Conservation (phyloP, 2,797 vertebrate genomes). For the Notamacropus eugenii region DNA sequence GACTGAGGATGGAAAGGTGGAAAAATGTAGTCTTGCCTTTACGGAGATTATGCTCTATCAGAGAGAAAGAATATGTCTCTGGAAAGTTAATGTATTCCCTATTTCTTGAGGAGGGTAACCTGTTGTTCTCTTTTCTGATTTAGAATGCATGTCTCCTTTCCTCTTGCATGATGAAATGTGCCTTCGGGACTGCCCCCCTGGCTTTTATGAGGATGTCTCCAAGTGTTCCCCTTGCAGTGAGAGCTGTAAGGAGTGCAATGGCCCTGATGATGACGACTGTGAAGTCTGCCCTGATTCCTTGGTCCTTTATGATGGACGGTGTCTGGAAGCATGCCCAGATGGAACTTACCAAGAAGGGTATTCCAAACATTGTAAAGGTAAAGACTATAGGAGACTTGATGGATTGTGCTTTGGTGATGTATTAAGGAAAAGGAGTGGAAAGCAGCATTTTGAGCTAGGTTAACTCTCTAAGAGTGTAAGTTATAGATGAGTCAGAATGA, state of each 20-base stretch:
- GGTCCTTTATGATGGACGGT: conserved; percentile 86
- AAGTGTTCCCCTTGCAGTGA: conserved; percentile 88
- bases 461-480: neutral
- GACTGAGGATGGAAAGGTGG: neutral
- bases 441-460: neutral
- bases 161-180: conserved; percentile 87
- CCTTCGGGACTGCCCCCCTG: conserved; percentile 86
- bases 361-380: conserved; percentile 89
- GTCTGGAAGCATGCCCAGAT: conserved; percentile 86
- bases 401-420: neutral
- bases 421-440: neutral
- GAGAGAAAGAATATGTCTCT: neutral
- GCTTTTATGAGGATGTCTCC: conserved; percentile 84
- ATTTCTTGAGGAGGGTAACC: neutral
- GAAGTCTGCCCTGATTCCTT: conserved; percentile 81
- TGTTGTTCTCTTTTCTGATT: neutral
- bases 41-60: neutral
- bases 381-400: neutral
- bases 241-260: conserved; percentile 87
- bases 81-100: neutral
- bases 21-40: neutral
- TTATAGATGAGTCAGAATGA: neutral
- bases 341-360: conserved; percentile 84
- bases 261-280: conserved; percentile 88
- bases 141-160: conserved; percentile 87